These are phyloP conservation scores for Limnephilus rhombicus DNA, from an alignment of 2,888 invertebrate species.

Conservation along the genomic window DNA sequence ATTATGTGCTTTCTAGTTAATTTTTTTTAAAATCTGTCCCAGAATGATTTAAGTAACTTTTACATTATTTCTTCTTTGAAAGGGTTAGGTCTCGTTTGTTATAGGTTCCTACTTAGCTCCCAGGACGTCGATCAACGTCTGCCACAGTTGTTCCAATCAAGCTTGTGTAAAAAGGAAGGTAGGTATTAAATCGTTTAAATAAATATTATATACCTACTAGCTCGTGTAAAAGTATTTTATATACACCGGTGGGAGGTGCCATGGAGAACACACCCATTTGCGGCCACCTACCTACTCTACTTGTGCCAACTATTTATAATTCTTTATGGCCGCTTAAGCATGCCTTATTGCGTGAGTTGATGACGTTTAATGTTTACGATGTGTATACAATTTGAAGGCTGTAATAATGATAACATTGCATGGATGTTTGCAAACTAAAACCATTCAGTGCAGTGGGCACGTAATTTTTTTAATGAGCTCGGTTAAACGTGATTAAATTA, in stretches of 20 bases:
- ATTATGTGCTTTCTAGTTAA: neutral
- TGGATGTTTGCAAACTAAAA: slow-evolving; percentile 23
- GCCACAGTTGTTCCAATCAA: slow-evolving; percentile 26
- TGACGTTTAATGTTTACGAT: slow-evolving; percentile 52
- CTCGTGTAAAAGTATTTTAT: slow-evolving; percentile 22
- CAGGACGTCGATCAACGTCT: slow-evolving; percentile 3
- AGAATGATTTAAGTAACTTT: neutral
- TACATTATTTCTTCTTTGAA: neutral
- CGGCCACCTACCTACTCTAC: neutral
- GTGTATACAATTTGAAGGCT: slow-evolving; percentile 53
- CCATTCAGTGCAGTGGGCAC: neutral
- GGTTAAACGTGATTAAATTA: neutral
- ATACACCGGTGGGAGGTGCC: slow-evolving; percentile 49
- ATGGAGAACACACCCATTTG: slow-evolving; percentile 44
- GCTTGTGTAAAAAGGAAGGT: neutral
- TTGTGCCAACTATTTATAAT: slow-evolving; percentile 49
- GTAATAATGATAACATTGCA: slow-evolving; percentile 41
- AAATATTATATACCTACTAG: neutral
- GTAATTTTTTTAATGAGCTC: neutral
- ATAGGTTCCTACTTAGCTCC: neutral
- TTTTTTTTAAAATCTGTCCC: neutral
- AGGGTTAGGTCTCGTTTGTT: slow-evolving; percentile 12
- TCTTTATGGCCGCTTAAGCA: slow-evolving; percentile 35
- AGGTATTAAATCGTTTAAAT: neutral
- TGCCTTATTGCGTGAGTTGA: slow-evolving; percentile 45